Percentiles rank a stretch among this genome's conserved stretches.
phyloP scores from a whole-genome alignment of 2,113 vertebrate species.

The Prinia subflava region DNA sequence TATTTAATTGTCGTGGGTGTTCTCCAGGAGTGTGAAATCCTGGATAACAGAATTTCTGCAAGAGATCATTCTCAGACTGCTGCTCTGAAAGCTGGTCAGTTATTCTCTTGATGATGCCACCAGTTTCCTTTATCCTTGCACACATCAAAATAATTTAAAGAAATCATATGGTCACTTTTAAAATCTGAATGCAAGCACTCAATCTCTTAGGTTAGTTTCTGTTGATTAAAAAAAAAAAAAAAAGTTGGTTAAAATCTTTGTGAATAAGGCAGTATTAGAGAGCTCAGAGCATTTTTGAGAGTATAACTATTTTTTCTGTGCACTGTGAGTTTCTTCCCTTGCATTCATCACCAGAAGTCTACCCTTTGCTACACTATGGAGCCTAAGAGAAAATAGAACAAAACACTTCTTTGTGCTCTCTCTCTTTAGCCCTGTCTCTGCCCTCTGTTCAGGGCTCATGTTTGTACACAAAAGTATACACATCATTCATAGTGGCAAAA shows the following conservation, averaged over 20 bases:
- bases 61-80: neutral
- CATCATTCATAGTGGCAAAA: neutral
- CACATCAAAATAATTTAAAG: neutral
- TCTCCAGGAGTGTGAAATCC: neutral
- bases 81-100: neutral
- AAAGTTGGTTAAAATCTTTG: neutral
- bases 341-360: neutral
- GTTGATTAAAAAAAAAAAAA: neutral
- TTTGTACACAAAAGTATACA: conserved; percentile 14
- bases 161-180: neutral
- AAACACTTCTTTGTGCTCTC: neutral
- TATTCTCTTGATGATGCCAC: neutral
- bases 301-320: neutral
- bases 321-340: neutral
- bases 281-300: neutral
- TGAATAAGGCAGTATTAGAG: neutral
- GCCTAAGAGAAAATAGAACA: neutral
- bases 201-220: neutral
- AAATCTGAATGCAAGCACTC: neutral
- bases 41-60: neutral
- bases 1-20: neutral
- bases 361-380: neutral
- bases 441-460: neutral
- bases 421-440: neutral
- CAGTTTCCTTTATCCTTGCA: neutral